Percentiles rank a stretch among this genome's conserved stretches.
These are phyloP conservation scores for Tetramorium bicarinatum DNA, from an alignment of 2,888 invertebrate species.

Conservation along the genomic window DNA sequence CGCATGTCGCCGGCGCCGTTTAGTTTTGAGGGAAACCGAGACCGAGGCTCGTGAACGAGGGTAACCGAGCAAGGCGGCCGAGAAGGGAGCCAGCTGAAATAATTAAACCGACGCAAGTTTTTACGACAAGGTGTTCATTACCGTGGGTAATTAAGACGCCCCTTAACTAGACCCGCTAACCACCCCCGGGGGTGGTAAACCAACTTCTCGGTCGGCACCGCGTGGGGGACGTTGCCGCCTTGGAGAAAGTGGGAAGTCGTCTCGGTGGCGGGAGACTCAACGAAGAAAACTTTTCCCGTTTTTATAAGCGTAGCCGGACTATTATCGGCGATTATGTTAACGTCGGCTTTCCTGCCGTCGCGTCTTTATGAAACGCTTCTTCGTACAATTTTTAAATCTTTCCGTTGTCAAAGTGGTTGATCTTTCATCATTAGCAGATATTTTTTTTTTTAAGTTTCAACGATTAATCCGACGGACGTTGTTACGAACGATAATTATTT, in stretches of 20 bases:
- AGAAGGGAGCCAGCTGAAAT: conserved; percentile 79
- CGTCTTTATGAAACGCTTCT: conserved; percentile 72
- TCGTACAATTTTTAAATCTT: conserved; percentile 61
- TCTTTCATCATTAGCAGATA: conserved; percentile 6
- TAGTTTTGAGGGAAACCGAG: conserved; percentile 53
- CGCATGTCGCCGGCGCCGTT: conserved; percentile 66
- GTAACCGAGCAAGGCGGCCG: conserved; percentile 68
- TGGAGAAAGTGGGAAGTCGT: conserved; percentile 62
- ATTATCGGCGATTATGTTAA: conserved; percentile 84
- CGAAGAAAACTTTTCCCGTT: conserved; percentile 77
- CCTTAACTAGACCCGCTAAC: conserved; percentile 86
- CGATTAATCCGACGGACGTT: background rate
- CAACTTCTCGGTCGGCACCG: conserved; percentile 82
- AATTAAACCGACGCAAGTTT: conserved; percentile 86
- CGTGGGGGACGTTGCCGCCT: conserved; percentile 65
- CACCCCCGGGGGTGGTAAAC: conserved; percentile 85
- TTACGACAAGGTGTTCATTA: conserved; percentile 87
- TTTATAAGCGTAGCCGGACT: conserved; percentile 82
- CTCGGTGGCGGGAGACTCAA: conserved; percentile 47
- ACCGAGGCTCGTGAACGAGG: conserved; percentile 65
- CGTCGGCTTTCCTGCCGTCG: conserved; percentile 34
- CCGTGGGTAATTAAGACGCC: conserved; percentile 86
- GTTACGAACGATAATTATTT: background rate
- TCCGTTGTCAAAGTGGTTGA: conserved; percentile 27
- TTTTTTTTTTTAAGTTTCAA: conserved; percentile 1